A percentile compares a stretch with the other conserved stretches of the same genome.
phyloP scores from a whole-genome alignment of 2,888 invertebrate genomes.

The Epinotia brunnichana region DNA sequence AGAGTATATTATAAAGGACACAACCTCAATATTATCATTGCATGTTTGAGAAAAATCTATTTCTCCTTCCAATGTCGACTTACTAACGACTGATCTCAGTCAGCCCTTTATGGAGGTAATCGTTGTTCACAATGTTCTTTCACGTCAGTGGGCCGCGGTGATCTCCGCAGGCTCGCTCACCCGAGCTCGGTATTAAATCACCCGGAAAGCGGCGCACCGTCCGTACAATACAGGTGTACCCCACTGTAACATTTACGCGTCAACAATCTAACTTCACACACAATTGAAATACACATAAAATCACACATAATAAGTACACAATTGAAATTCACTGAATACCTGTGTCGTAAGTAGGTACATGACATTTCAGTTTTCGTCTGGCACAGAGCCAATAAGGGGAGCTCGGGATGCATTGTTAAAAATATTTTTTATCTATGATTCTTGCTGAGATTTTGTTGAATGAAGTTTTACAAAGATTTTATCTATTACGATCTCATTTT shows the following conservation, averaged over 20 bases:
- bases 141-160: conserved; percentile 30
- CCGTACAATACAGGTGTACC: background rate
- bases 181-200: conserved; percentile 24
- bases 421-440: conserved; percentile 7
- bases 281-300: conserved; percentile 3
- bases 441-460: conserved; percentile 5
- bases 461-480: conserved; percentile 5
- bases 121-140: conserved; percentile 8
- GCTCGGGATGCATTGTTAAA: conserved; percentile 4
- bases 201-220: conserved; percentile 7
- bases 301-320: too few species aligned
- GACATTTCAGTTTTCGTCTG: conserved; percentile 27
- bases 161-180: conserved; percentile 16
- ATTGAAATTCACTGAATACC: conserved; percentile 6
- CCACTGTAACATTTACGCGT: conserved; percentile 14
- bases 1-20: too few species aligned
- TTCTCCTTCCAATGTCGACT: background rate
- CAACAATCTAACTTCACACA: conserved; percentile 13
- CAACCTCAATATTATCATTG: too few species aligned
- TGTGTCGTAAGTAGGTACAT: conserved; percentile 10
- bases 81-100: background rate
- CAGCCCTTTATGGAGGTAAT: background rate
- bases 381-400: conserved; percentile 20
- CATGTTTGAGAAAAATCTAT: too few species aligned
- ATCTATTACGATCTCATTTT: conserved; percentile 2